Evolutionary conservation across 2,113 vertebrate genomes (phyloP).

Genomic region (Limnothrissa miodon): DNA sequence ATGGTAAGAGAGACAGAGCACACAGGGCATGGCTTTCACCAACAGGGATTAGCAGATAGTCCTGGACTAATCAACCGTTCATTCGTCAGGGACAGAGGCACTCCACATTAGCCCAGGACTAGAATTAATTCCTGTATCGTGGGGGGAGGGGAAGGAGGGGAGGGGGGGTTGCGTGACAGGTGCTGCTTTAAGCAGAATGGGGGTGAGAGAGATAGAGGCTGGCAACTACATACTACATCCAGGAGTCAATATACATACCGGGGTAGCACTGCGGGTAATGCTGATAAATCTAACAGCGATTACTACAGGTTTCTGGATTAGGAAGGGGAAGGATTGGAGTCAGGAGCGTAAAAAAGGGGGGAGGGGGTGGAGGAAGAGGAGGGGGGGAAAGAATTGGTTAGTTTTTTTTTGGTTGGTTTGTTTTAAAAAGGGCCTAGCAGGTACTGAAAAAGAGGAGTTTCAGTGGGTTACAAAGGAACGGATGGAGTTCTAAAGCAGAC

Average conservation of each 20-base stretch:
- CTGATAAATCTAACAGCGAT: constrained; percentile 97
- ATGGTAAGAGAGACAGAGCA: constrained; percentile 31
- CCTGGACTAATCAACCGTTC: constrained; percentile 3
- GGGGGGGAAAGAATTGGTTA: constrained; percentile 18
- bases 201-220: constrained; percentile 32
- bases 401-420: neutral
- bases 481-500: neutral
- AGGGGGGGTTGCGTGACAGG: constrained; percentile 17
- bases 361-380: constrained; percentile 32
- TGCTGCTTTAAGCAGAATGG: constrained; percentile 49
- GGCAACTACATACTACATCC: constrained; percentile 32
- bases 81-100: neutral
- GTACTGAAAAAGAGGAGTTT: neutral
- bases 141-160: neutral
- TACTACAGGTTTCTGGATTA: constrained; percentile 93
- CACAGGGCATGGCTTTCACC: constrained; percentile 34
- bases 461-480: neutral
- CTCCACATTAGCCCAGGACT: constrained; percentile 13
- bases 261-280: constrained; percentile 84
- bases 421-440: neutral
- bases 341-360: constrained; percentile 61
- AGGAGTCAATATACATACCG: constrained; percentile 83
- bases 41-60: constrained; percentile 13
- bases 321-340: constrained; percentile 79
- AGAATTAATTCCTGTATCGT: constrained; percentile 11